Evolutionary conservation across 2,797 vertebrate genomes (phyloP).

Genomic region (Acrocephalus scirpaceus): DNA sequence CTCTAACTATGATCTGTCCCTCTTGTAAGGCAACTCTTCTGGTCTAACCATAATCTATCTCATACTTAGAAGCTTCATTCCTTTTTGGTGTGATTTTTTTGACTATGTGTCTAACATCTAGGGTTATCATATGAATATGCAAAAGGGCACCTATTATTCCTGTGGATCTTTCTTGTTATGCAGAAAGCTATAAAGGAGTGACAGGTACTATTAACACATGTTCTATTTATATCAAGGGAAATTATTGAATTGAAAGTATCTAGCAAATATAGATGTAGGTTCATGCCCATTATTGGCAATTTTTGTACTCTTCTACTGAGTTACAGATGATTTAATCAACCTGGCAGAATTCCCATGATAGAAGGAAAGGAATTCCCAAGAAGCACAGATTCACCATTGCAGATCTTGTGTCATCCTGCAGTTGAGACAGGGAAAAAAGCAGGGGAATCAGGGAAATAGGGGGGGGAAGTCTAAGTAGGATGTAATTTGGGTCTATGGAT

Average conservation of each 20-base stretch:
- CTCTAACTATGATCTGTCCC: not conserved
- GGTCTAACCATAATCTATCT: not conserved
- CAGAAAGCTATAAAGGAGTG: constrained; percentile 21
- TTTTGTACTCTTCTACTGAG: not conserved
- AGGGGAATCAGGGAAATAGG: not conserved
- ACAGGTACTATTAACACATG: constrained; percentile 31
- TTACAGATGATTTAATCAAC: constrained; percentile 48
- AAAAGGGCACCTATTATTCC: constrained; percentile 18
- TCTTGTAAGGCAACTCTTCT: not conserved
- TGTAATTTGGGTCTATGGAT: not conserved
- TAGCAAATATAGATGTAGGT: constrained; percentile 22
- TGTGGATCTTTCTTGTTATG: not conserved
- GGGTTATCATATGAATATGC: constrained; percentile 5
- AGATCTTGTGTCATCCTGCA: constrained; percentile 56
- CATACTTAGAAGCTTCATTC: not conserved
- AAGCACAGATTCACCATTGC: constrained; percentile 23
- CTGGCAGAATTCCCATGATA: constrained; percentile 36
- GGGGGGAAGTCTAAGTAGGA: not conserved
- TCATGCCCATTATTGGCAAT: constrained; percentile 34
- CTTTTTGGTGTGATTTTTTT: not conserved
- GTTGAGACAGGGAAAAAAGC: not conserved
- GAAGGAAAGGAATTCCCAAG: constrained; percentile 54
- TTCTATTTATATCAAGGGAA: constrained; percentile 44
- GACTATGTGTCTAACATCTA: not conserved
- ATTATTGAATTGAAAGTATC: constrained; percentile 6